These are phyloP conservation scores for Epinephelus lanceolatus DNA, from an alignment of 2,113 vertebrate species.

Conservation along the genomic window DNA sequence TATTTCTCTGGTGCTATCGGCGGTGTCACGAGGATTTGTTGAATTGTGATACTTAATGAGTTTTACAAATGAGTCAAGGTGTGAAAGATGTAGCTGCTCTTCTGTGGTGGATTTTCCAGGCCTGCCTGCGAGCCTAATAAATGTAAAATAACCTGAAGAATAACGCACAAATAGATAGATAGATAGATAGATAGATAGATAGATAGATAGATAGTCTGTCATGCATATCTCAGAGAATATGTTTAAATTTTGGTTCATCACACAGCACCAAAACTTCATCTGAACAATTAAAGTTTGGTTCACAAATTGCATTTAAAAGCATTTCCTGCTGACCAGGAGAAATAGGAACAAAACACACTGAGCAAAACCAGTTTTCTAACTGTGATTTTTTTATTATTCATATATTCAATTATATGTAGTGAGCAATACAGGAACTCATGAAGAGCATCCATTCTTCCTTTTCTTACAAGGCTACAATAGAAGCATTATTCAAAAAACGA, in stretches of 20 bases:
- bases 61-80: slow-evolving; percentile 33
- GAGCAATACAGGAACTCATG: too few relatives aligned
- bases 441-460: too few relatives aligned
- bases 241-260: too few relatives aligned
- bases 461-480: neutral
- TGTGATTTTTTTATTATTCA: too few relatives aligned
- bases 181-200: slow-evolving; percentile 49
- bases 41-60: slow-evolving; percentile 5
- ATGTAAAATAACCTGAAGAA: neutral
- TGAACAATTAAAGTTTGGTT: too few relatives aligned
- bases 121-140: too few relatives aligned
- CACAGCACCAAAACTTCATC: too few relatives aligned
- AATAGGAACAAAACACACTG: neutral
- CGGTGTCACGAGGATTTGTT: slow-evolving; percentile 5
- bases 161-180: neutral
- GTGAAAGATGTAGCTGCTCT: neutral
- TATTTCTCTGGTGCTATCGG: slow-evolving; percentile 6
- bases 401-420: too few relatives aligned
- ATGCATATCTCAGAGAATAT: too few relatives aligned
- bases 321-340: neutral
- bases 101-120: neutral
- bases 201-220: slow-evolving; percentile 2
- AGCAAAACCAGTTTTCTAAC: neutral
- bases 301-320: too few relatives aligned
- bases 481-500: neutral